Percentiles rank a stretch among this genome's conserved stretches.
phyloP scores from a whole-genome alignment of 35 echinoderm and acorn worm species.

The Heliocidaris erythrogramma region DNA sequence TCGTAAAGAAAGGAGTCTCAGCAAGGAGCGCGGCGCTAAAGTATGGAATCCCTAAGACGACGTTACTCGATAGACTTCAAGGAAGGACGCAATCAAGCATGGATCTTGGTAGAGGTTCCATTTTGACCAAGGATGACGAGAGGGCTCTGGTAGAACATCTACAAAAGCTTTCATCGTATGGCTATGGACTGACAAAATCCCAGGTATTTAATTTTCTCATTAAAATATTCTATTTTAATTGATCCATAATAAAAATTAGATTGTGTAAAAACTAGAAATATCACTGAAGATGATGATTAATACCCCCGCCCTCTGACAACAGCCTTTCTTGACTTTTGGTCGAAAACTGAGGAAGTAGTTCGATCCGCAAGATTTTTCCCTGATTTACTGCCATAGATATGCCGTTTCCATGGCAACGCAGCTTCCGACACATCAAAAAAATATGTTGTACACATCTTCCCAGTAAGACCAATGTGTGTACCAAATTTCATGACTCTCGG shows the following conservation, averaged over 20 bases:
- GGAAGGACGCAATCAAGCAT: background rate
- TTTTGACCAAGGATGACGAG: constrained; percentile 12
- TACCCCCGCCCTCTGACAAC: too few species aligned
- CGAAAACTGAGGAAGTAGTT: too few species aligned
- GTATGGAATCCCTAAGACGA: constrained; percentile 20
- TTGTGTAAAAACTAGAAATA: background rate
- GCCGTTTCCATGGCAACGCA: too few species aligned
- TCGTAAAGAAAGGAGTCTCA: constrained; percentile 21
- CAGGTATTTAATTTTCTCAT: background rate
- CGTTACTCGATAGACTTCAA: constrained; percentile 1
- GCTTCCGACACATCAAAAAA: too few species aligned
- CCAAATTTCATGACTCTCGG: too few species aligned
- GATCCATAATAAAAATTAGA: too few species aligned
- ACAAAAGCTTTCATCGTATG: background rate
- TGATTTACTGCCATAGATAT: too few species aligned
- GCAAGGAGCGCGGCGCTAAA: background rate
- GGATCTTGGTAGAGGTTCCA: constrained; percentile 1
- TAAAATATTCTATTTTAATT: background rate
- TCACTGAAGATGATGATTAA: background rate
- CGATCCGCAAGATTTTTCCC: too few species aligned
- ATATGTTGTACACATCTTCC: too few species aligned
- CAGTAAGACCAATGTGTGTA: too few species aligned
- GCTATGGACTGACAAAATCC: constrained; percentile 21
- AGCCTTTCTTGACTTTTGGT: too few species aligned
- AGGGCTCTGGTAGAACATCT: constrained; percentile 29